phyloP scores from a whole-genome alignment of 1,140 invertebrate species.

The Fopius arisanus region DNA sequence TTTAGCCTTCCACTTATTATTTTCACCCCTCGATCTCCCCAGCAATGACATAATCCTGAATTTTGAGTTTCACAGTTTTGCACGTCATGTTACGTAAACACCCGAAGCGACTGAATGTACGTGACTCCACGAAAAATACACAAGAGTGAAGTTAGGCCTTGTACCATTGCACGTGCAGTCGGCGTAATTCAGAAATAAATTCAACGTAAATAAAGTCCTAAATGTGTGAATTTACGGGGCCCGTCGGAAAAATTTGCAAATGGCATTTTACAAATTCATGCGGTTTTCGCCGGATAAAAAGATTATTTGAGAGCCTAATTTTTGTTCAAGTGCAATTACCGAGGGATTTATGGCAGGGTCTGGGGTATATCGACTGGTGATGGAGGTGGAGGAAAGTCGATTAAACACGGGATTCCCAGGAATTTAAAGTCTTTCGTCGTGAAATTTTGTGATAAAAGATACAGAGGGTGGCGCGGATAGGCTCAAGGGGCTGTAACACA shows the following conservation, averaged over 20 bases:
- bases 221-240: background rate
- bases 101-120: constrained; percentile 37
- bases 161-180: constrained; percentile 27
- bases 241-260: background rate
- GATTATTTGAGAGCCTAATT: constrained; percentile 5
- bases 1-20: constrained; percentile 3
- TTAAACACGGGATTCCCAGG: constrained; percentile 29
- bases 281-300: background rate
- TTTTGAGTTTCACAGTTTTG: background rate
- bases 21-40: background rate
- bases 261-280: background rate
- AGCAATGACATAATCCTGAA: background rate
- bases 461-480: constrained; percentile 10
- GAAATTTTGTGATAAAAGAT: constrained; percentile 36
- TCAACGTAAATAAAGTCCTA: background rate
- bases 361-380: background rate
- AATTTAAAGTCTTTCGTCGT: constrained; percentile 32
- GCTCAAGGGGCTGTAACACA: constrained; percentile 4
- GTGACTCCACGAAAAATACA: constrained; percentile 58
- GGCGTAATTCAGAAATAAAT: background rate
- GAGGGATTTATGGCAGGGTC: background rate
- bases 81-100: constrained; percentile 42
- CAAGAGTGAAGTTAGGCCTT: constrained; percentile 36
- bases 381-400: constrained; percentile 22
- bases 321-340: background rate